A percentile compares a stretch with the other conserved stretches of the same genome.
These are phyloP conservation scores for Leptinotarsa juncta DNA, from an alignment of 2,888 invertebrate genomes.

Conservation along the genomic window DNA sequence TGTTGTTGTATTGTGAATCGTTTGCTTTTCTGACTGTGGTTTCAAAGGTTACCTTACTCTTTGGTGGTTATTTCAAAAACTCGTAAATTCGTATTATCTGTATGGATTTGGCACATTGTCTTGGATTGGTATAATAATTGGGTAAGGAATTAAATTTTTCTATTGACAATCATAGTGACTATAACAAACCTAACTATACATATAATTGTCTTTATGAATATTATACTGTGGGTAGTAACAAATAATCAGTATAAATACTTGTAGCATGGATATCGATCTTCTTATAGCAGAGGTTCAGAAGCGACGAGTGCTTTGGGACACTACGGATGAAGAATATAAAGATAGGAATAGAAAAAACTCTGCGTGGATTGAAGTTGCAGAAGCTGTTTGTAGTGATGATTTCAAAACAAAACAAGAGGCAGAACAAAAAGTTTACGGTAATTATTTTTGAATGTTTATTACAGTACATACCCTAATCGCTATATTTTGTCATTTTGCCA, in stretches of 20 bases:
- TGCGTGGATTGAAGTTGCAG: slow-evolving; percentile 23
- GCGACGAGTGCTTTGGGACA: slow-evolving; percentile 20
- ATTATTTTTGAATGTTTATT: slow-evolving; percentile 22
- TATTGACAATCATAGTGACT: slow-evolving; percentile 19
- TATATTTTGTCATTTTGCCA: slow-evolving; percentile 26
- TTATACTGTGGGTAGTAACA: slow-evolving; percentile 22
- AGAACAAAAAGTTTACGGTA: slow-evolving; percentile 23
- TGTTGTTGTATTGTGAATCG: slow-evolving; percentile 20
- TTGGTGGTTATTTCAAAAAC: slow-evolving; percentile 10
- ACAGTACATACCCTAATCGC: slow-evolving; percentile 19
- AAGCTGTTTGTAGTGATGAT: slow-evolving; percentile 23
- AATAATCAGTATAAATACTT: slow-evolving; percentile 24
- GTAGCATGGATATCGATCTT: slow-evolving; percentile 22
- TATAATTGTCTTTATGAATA: slow-evolving; percentile 14
- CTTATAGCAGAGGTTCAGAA: slow-evolving; percentile 15
- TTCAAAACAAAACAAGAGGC: slow-evolving; percentile 22
- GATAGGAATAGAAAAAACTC: slow-evolving; percentile 25
- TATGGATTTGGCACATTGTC: slow-evolving; percentile 17
- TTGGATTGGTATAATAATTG: slow-evolving; percentile 4
- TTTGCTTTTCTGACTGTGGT: slow-evolving; percentile 14
- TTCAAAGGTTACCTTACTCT: slow-evolving; percentile 1
- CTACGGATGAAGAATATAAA: slow-evolving; percentile 22
- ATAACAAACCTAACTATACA: slow-evolving; percentile 22
- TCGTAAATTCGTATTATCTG: slow-evolving; percentile 16
- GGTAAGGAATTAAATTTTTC: slow-evolving; percentile 7